Percentiles rank a stretch among this genome's conserved stretches.
phyloP scores from a whole-genome alignment of 2,797 vertebrate species.

The Cynopterus sphinx region DNA sequence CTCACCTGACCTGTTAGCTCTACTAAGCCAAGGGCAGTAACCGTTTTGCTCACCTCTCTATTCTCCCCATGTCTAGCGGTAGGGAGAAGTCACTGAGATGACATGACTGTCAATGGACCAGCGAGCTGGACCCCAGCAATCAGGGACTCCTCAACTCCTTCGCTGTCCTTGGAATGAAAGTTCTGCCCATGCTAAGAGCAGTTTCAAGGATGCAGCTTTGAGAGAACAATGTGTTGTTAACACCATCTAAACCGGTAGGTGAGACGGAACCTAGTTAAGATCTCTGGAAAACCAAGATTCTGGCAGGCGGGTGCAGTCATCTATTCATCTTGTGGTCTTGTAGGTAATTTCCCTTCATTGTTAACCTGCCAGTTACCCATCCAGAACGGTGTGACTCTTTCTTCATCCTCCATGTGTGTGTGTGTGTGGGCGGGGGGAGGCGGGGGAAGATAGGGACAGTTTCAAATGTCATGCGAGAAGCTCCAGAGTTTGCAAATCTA shows the following conservation, averaged over 20 bases:
- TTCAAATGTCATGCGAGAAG: background rate
- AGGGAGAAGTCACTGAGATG: background rate
- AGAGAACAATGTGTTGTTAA: background rate
- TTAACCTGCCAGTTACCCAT: background rate
- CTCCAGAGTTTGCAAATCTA: background rate
- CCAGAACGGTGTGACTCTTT: background rate
- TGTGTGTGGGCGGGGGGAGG: background rate
- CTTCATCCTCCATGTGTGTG: background rate
- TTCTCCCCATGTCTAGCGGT: background rate
- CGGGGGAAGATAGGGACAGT: background rate
- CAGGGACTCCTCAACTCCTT: background rate
- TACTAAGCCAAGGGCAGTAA: background rate
- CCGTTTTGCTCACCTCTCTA: background rate
- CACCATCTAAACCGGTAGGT: background rate
- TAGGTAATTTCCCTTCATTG: background rate
- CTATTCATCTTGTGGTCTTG: background rate
- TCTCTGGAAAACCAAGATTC: background rate
- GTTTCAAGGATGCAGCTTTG: background rate
- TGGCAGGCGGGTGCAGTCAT: background rate
- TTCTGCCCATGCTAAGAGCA: background rate
- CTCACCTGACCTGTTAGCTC: background rate
- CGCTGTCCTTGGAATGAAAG: background rate
- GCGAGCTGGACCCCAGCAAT: accelerated
- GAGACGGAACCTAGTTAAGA: background rate
- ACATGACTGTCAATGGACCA: background rate